These are phyloP conservation scores for Euura saliciscinereae DNA, from an alignment of 1,140 invertebrate species.

Conservation along the genomic window DNA sequence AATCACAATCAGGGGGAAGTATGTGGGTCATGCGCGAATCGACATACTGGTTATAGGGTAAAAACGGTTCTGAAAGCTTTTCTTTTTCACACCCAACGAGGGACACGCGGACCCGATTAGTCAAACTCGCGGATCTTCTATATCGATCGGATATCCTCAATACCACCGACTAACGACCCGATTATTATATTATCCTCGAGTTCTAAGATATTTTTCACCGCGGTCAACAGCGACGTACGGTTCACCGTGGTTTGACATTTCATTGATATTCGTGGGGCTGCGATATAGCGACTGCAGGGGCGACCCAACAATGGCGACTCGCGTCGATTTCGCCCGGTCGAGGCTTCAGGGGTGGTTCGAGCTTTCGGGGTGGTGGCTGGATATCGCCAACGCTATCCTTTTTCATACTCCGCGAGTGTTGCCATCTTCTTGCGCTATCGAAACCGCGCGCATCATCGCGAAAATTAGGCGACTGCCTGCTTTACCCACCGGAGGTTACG, in stretches of 20 bases:
- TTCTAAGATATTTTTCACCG: background rate
- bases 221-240: background rate
- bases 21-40: too few species aligned
- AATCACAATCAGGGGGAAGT: too few species aligned
- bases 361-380: conserved; percentile 19
- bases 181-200: background rate
- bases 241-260: conserved; percentile 42
- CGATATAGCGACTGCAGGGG: conserved; percentile 31
- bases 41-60: too few species aligned
- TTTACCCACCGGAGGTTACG: background rate
- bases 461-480: background rate
- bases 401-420: background rate
- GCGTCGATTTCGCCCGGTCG: conserved; percentile 36
- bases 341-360: conserved; percentile 33
- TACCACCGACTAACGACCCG: too few species aligned
- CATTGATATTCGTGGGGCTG: conserved; percentile 40
- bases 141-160: too few species aligned
- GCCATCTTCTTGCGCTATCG: background rate
- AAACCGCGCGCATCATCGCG: too few species aligned
- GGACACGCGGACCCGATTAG: too few species aligned
- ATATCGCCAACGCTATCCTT: background rate
- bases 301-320: conserved; percentile 52
- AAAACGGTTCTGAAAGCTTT: too few species aligned
- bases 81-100: too few species aligned
- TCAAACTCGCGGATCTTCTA: too few species aligned